These are phyloP conservation scores for Gallinago stenura DNA, from an alignment of 2,797 vertebrate genomes.

Conservation along the genomic window DNA sequence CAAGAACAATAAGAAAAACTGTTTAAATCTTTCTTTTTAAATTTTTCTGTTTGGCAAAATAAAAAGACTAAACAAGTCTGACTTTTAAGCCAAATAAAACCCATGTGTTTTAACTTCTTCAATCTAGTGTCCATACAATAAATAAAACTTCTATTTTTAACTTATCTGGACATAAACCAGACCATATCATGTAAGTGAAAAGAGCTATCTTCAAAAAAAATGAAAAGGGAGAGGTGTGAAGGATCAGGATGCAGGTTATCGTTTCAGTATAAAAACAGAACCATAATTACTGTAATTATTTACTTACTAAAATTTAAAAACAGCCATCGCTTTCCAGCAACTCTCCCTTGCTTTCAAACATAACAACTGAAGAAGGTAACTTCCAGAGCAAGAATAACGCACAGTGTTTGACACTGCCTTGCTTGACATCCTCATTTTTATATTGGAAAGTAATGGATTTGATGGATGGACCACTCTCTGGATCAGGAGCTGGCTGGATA, in stretches of 20 bases:
- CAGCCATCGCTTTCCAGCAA: neutral
- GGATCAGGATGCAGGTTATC: neutral
- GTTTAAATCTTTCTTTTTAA: neutral
- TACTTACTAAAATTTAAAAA: slow-evolving; percentile 14
- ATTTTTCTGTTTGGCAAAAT: slow-evolving; percentile 59
- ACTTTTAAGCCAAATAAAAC: slow-evolving; percentile 46
- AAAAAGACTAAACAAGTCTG: slow-evolving; percentile 60
- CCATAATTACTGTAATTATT: neutral
- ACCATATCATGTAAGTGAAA: neutral
- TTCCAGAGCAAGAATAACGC: slow-evolving; percentile 60
- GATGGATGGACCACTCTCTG: neutral
- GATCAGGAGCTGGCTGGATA: neutral
- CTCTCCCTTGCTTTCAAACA: slow-evolving; percentile 38
- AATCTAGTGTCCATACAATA: neutral
- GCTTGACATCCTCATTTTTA: neutral
- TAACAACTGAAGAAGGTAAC: slow-evolving; percentile 46
- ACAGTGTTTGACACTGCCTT: neutral
- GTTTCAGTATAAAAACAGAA: neutral
- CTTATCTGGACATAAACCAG: neutral
- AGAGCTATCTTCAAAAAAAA: neutral
- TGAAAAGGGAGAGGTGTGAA: neutral
- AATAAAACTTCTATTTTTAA: neutral
- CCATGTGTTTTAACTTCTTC: slow-evolving; percentile 15
- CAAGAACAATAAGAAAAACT: neutral
- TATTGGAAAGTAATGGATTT: neutral